These are phyloP conservation scores for Orius insidiosus DNA, from an alignment of 1,140 invertebrate genomes.

Conservation along the genomic window DNA sequence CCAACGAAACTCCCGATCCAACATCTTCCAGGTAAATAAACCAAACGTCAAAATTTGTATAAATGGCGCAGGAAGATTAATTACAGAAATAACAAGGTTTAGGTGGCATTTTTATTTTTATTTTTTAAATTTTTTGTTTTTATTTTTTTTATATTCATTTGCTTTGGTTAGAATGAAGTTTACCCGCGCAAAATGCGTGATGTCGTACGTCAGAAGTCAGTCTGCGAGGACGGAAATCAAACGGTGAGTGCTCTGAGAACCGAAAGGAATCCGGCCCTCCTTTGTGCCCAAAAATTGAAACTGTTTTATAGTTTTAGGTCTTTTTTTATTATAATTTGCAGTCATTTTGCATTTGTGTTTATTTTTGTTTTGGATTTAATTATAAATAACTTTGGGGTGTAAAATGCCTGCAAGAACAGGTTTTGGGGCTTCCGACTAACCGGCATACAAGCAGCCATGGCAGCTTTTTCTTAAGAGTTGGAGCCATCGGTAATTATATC, in stretches of 20 bases:
- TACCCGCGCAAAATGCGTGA: slow-evolving; percentile 54
- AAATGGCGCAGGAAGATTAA: slow-evolving; percentile 1
- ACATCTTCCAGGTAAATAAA: slow-evolving; percentile 22
- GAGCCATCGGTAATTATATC: slow-evolving; percentile 75
- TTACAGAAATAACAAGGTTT: background rate
- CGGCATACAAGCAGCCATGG: slow-evolving; percentile 66
- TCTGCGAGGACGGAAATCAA: slow-evolving; percentile 8
- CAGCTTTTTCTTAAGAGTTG: slow-evolving; percentile 89
- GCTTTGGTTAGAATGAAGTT: slow-evolving; percentile 34
- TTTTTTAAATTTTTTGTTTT: slow-evolving; percentile 23
- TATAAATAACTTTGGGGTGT: no score
- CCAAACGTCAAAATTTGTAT: background rate
- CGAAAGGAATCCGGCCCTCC: no score
- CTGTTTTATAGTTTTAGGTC: no score
- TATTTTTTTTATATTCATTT: slow-evolving; percentile 24
- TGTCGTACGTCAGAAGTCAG: slow-evolving; percentile 31
- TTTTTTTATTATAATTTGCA: no score
- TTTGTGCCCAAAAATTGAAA: no score
- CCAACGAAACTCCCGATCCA: slow-evolving; percentile 18
- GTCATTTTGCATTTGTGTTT: no score
- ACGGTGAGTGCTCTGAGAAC: slow-evolving; percentile 5
- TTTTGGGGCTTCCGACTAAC: no score
- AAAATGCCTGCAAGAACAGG: no score
- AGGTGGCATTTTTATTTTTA: slow-evolving; percentile 24
- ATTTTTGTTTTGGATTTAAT: no score